Evolutionary conservation across 64 coral and sea anemone genomes (phyloP), one percentile per base, ranked within the genome.

Genomic region (Acropora yongei): DNA sequence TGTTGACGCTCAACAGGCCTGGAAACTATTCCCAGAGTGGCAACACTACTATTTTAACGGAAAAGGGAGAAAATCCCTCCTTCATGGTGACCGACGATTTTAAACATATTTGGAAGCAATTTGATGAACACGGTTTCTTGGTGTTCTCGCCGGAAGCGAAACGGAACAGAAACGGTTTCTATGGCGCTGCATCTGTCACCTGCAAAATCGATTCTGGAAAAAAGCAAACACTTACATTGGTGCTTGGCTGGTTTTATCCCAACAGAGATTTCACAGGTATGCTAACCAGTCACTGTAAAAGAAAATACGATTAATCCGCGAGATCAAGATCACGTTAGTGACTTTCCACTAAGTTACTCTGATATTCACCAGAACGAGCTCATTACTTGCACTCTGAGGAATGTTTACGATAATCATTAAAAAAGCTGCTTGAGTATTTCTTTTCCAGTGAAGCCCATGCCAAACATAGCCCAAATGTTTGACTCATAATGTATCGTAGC

Each of bases 211-310:
- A 58, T 30, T 88, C 95, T 78, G 92, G 95, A 14, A 55, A 97
- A 30, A 89, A 86, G 11, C 83, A 85, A 30, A 88, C 95, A 2
- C 57, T 97, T 41, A 91, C 92, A 74, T 17, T 97, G 78, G 93
- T 97, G 67, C 90, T 97, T 88, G 92, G 88, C 76, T 97, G 95
- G 95, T 78, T 82, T 89, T 97, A 97, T 72, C 95, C 95, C 3
- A 93, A 88, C 67, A 90, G 95, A 80, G 92, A 97, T 84, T 87
- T 84, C 82, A 84, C 82, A 20, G 82, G 82, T 84, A 48, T 2
- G 63, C 41, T 42, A 10, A 17, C 2, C 14, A 66, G 2, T 66
- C 2, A 14, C 9, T 66, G 9, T 8, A 2, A 9, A 13, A 66
- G 61, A 66, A 2, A 66, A 66, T 4, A 66, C 9, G 61, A 8